Base-by-base conservation (phyloP, 2,797 vertebrate species). In the Catharus ustulatus region DNA sequence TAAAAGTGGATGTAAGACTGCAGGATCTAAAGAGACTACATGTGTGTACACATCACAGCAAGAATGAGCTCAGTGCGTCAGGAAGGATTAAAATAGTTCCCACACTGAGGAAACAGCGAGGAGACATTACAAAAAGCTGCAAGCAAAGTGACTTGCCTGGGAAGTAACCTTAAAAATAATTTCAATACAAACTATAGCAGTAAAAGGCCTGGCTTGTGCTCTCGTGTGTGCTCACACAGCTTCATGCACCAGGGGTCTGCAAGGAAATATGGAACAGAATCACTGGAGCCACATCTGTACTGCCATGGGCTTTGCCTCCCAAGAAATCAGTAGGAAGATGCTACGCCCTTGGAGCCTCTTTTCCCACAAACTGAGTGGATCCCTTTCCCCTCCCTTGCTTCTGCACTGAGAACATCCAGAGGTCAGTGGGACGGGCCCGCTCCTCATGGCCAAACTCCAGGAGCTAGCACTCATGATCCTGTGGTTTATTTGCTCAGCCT, bases 401-500 rank as follows among this genome's bases (percentile, higher is more conserved):
- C 83, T 84, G 67, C 67, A 82, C 69, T n/a, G 59, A 59, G 62
- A 88, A 87, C 3, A 23, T 84, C 63, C 85, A 63, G 91, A 88
- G 94, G 94, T 93, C 92, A 86, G 69, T 36, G 48, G 91, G 89
- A 68, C 1, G 4, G 89, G 69, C 91, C 76, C 9, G 1, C 87
- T 92, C 69, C 52, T 77, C 71, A 20, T 40, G 83, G 94, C 91
- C 83, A 22, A 30, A 23, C 67, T 93, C 95, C 92, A 89, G 76
- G 32, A 96, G 82, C 73, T 42, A 68, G 76, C 45, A 12, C 76
- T 93, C n/a, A 19, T 4, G 29, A 89, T 84, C 49, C 85, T 13
- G 82, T 1, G 3, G 69, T 93, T 93, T 92, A 88, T 92, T 93
- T 96, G 89, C 94, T 93, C 91, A 79, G 89, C 49, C 73, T 83